Percentiles rank a stretch among this genome's conserved stretches.
Conservation (phyloP, 2,797 vertebrate species). For the Emydoidea blandingii region DNA sequence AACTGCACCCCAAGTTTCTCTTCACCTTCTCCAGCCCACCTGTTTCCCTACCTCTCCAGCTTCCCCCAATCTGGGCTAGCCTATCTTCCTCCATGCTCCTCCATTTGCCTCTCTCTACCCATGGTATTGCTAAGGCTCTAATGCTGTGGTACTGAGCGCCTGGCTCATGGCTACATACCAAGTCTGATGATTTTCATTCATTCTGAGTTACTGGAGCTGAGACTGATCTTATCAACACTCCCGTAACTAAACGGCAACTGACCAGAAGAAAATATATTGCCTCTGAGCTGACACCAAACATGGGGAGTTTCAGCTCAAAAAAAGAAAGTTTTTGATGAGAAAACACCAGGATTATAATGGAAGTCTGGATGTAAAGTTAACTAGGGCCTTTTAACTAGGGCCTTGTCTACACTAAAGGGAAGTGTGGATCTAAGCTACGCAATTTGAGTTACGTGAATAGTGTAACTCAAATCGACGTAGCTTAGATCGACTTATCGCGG, state of each 20-base stretch:
- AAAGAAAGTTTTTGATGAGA: neutral
- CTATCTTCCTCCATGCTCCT: neutral
- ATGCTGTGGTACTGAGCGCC: neutral
- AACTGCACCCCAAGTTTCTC: neutral
- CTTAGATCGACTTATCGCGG: too few relatives aligned
- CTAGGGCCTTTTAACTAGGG: neutral
- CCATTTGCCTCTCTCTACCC: neutral
- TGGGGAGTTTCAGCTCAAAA: neutral
- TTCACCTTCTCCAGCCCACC: neutral
- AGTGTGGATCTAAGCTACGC: too few relatives aligned
- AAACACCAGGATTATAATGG: neutral
- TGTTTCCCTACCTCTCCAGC: neutral
- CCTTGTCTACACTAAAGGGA: neutral
- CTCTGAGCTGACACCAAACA: neutral
- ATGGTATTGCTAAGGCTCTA: neutral
- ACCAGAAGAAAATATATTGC: neutral
- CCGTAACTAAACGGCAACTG: neutral
- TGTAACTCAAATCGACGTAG: too few relatives aligned
- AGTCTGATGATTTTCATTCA: neutral
- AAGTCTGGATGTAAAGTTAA: neutral
- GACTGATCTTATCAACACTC: neutral
- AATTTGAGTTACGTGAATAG: too few relatives aligned
- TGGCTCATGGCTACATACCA: neutral
- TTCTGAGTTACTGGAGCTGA: neutral
- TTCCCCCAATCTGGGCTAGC: neutral